These are phyloP conservation scores for Corythoichthys haematopterus DNA, from an alignment of 2,113 vertebrate genomes.

Conservation along the genomic window DNA sequence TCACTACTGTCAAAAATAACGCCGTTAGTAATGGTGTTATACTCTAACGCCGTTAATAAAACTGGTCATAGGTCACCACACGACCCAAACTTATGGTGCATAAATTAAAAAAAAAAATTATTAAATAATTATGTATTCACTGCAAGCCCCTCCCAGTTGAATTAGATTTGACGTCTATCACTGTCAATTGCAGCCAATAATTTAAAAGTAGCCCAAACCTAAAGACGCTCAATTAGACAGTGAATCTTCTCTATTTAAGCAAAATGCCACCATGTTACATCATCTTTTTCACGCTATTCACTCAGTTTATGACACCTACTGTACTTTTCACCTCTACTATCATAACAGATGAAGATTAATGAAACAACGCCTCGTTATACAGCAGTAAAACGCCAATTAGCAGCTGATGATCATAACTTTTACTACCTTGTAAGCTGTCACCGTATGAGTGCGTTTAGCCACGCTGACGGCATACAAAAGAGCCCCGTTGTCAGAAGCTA, in stretches of 20 bases:
- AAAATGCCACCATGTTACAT: neutral
- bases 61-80: no score
- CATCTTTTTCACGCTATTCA: neutral
- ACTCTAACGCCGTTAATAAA: no score
- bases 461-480: neutral
- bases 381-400: neutral
- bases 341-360: slow-evolving; percentile 5
- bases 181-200: no score
- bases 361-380: slow-evolving; percentile 2
- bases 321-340: slow-evolving; percentile 1
- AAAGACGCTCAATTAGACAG: neutral
- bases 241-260: neutral
- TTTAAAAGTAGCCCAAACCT: neutral
- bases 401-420: slow-evolving; percentile 3
- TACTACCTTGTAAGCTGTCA: slow-evolving; percentile 4
- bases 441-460: neutral
- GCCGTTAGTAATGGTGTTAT: no score
- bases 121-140: no score
- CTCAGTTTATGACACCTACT: neutral
- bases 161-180: no score
- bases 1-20: no score
- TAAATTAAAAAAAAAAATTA: no score
- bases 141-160: no score
- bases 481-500: neutral
- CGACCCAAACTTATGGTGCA: no score